Evolutionary conservation across 2,888 invertebrate species (phyloP).

Genomic region (Plebejus melissa): DNA sequence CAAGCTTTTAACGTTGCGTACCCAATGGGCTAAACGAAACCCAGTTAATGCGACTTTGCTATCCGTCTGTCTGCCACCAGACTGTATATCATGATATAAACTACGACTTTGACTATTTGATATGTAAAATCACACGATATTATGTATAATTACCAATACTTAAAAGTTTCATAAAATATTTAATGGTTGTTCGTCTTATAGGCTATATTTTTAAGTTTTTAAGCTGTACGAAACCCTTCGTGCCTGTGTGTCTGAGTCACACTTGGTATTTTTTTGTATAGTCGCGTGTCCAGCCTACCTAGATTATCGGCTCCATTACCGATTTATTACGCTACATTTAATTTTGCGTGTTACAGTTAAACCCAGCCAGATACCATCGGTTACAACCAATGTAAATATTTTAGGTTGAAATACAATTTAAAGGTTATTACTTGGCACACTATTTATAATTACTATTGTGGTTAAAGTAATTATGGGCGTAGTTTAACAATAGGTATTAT

Average conservation of each 20-base stretch:
- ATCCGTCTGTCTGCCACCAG: too few species aligned
- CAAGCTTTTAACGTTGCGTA: constrained; percentile 28
- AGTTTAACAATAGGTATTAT: not conserved
- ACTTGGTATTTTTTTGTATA: constrained; percentile 30
- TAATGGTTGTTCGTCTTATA: too few species aligned
- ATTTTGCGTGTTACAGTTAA: constrained; percentile 23
- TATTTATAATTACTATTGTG: constrained; percentile 4
- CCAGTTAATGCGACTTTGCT: too few species aligned
- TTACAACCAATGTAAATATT: constrained; percentile 7
- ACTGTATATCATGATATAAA: too few species aligned
- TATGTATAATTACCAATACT: too few species aligned
- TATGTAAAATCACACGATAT: too few species aligned
- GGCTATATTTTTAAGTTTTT: too few species aligned
- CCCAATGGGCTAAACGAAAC: not conserved
- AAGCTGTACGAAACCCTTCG: not conserved
- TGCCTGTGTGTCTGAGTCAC: not conserved
- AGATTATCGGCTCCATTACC: constrained; percentile 26
- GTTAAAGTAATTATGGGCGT: not conserved
- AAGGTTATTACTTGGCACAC: not conserved
- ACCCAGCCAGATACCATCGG: constrained; percentile 18
- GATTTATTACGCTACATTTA: constrained; percentile 30
- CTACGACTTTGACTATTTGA: too few species aligned
- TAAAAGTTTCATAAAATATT: too few species aligned
- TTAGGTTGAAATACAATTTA: not conserved
- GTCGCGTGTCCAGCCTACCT: constrained; percentile 38